A percentile compares a stretch with the other conserved stretches of the same genome.
Evolutionary conservation across 2,113 vertebrate species (phyloP).

Genomic region (Pangasianodon gigas): DNA sequence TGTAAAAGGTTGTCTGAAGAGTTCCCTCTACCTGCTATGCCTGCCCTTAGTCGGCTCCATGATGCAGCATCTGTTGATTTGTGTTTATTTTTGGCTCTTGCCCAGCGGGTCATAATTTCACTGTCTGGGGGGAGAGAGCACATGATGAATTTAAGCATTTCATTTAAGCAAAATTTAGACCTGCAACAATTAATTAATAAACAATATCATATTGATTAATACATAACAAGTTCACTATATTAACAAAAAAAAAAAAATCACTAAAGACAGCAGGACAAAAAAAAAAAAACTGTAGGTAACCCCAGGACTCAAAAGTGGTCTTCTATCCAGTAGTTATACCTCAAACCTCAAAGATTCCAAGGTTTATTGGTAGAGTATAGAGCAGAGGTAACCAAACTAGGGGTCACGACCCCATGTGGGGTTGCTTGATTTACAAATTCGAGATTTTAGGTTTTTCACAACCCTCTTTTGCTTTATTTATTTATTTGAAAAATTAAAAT

Average conservation of each 20-base stretch:
- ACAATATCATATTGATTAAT: background rate
- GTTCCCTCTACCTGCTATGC: background rate
- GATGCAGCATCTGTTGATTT: constrained; percentile 80
- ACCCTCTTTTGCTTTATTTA: too few relatives aligned
- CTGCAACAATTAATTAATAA: background rate
- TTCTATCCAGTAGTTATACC: too few relatives aligned
- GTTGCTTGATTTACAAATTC: too few relatives aligned
- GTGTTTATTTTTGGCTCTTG: constrained; percentile 76
- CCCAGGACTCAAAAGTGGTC: too few relatives aligned
- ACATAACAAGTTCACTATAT: background rate
- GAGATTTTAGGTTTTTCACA: too few relatives aligned
- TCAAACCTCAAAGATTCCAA: too few relatives aligned
- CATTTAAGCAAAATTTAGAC: background rate
- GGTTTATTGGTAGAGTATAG: too few relatives aligned
- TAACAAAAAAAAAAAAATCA: background rate
- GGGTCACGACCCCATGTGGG: too few relatives aligned
- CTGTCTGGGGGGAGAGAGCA: background rate
- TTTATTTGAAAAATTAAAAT: too few relatives aligned
- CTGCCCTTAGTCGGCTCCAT: constrained; percentile 79
- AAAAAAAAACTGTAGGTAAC: too few relatives aligned
- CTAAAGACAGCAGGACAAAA: background rate
- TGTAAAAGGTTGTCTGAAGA: background rate
- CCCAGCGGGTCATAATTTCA: constrained; percentile 86
- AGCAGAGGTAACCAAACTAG: too few relatives aligned
- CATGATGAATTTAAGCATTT: background rate